Percentiles rank a stretch among this genome's conserved stretches.
Conservation (phyloP, 2,888 invertebrate species). For the Drosophila planitibia region DNA sequence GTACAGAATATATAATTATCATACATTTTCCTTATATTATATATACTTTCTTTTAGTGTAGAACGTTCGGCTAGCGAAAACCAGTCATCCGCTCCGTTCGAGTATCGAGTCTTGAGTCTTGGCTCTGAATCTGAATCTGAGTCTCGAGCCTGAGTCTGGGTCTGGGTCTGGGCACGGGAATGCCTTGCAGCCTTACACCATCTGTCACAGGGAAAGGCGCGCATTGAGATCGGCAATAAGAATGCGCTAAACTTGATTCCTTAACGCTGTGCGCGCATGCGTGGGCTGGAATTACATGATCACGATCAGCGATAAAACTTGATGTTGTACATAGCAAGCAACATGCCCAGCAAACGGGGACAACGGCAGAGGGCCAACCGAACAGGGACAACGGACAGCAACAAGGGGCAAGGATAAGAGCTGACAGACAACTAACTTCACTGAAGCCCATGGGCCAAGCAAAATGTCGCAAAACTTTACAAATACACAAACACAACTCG, state of each 20-base stretch:
- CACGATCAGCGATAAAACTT: slow-evolving; percentile 85
- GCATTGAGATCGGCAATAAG: slow-evolving; percentile 74
- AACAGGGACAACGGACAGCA: slow-evolving; percentile 8
- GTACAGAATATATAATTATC: neutral
- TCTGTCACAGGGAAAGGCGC: slow-evolving; percentile 76
- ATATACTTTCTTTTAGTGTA: slow-evolving; percentile 7
- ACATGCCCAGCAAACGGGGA: slow-evolving; percentile 41
- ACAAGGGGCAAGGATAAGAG: slow-evolving; percentile 15
- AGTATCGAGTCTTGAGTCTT: slow-evolving; percentile 17
- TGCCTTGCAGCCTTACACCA: slow-evolving; percentile 77
- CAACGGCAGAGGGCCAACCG: slow-evolving; percentile 10
- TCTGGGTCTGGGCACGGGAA: slow-evolving; percentile 55
- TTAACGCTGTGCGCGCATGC: slow-evolving; percentile 81
- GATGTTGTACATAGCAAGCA: slow-evolving; percentile 77
- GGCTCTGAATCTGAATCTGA: slow-evolving; percentile 19
- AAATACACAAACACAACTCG: slow-evolving; percentile 37
- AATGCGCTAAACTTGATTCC: slow-evolving; percentile 80
- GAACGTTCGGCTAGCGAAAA: slow-evolving; percentile 59
- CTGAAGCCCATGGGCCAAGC: slow-evolving; percentile 37
- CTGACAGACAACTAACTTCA: slow-evolving; percentile 13
- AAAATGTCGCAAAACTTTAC: slow-evolving; percentile 68
- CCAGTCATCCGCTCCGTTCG: slow-evolving; percentile 38
- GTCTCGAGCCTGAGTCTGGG: slow-evolving; percentile 21
- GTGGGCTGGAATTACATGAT: slow-evolving; percentile 85
- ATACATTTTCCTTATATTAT: neutral